Conservation (phyloP, 2,888 invertebrate genomes). For the Endomychus coccineus region DNA sequence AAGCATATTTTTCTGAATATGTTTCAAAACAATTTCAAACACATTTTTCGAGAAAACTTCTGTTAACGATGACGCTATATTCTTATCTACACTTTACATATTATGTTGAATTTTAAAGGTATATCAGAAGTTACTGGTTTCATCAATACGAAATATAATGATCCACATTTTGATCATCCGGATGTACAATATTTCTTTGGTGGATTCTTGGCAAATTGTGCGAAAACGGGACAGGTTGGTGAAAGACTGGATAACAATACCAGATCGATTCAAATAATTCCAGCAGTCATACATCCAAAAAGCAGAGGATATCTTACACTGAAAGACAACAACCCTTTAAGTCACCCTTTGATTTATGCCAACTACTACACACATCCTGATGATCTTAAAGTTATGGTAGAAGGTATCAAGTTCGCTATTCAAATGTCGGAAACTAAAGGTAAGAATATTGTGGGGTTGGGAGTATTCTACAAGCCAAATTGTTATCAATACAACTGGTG, state of each 20-base stretch:
- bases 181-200: constrained; percentile 84
- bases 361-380: constrained; percentile 70
- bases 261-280: constrained; percentile 66
- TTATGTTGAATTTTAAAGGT: constrained; percentile 41
- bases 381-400: constrained; percentile 72
- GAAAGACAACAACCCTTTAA: constrained; percentile 65
- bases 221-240: constrained; percentile 79
- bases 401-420: constrained; percentile 75
- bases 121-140: constrained; percentile 81
- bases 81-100: no score
- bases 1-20: no score
- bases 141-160: constrained; percentile 71
- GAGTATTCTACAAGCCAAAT: neutral
- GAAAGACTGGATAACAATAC: constrained; percentile 64
- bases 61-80: no score
- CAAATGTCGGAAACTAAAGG: constrained; percentile 63
- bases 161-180: constrained; percentile 67
- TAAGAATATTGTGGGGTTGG: constrained; percentile 28
- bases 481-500: no score
- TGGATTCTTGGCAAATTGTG: constrained; percentile 78
- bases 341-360: constrained; percentile 77
- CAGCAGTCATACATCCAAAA: constrained; percentile 77
- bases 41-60: no score
- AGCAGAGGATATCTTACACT: constrained; percentile 74
- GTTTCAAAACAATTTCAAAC: no score